Conservation (phyloP, 2,797 vertebrate species). For the Paratrypauchen microcephalus region DNA sequence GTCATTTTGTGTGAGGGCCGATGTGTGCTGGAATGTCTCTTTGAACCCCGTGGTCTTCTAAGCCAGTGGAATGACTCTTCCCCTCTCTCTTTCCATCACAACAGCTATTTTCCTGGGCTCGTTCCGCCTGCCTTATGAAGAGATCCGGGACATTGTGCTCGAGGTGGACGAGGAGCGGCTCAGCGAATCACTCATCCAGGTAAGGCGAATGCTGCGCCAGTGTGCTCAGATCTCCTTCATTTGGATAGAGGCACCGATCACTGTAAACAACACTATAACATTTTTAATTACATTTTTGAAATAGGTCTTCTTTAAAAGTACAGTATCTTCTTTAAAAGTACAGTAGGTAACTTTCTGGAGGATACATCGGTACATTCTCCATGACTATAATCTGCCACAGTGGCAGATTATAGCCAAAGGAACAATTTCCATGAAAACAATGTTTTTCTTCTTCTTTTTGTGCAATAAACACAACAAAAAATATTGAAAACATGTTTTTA, state of each 20-base stretch:
- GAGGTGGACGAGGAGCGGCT: constrained; percentile 92
- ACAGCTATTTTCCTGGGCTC: constrained; percentile 98
- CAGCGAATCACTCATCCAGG: constrained; percentile 96
- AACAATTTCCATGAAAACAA: too few species aligned
- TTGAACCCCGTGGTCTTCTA: constrained; percentile 60
- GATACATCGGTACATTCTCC: too few species aligned
- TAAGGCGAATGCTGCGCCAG: constrained; percentile 67
- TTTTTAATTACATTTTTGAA: too few species aligned
- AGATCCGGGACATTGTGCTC: constrained; percentile 93
- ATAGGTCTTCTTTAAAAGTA: too few species aligned
- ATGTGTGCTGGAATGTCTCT: constrained; percentile 57
- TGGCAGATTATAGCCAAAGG: too few species aligned
- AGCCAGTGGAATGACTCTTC: constrained; percentile 61
- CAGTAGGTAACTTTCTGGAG: too few species aligned
- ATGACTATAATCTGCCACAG: too few species aligned
- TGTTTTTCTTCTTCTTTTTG: too few species aligned
- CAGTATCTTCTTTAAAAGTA: too few species aligned
- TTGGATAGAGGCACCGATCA: constrained; percentile 9
- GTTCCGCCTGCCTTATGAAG: constrained; percentile 96
- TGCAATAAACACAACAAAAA: too few species aligned
- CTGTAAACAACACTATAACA: background rate
- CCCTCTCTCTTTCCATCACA: constrained; percentile 68
- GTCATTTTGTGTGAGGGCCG: constrained; percentile 61
- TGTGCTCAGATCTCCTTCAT: constrained; percentile 23
- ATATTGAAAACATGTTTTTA: too few species aligned